Evolutionary conservation across 1,140 invertebrate genomes (phyloP), one percentile per base, ranked within the genome.

Genomic region (Drosophila athabasca): DNA sequence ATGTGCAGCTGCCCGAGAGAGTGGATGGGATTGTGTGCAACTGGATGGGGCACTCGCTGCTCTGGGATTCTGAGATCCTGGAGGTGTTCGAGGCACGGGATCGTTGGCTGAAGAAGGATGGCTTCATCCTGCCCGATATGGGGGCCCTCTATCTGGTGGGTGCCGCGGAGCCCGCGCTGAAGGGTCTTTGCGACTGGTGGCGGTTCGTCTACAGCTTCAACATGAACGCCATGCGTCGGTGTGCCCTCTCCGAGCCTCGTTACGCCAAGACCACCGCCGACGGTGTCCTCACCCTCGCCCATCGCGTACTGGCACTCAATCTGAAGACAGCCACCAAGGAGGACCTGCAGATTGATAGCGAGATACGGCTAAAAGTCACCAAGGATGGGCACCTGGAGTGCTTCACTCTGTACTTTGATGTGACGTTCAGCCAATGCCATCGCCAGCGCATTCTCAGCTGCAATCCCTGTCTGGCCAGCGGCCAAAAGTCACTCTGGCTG

Each of bases 21-120:
- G 98, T 99, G 7, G 99, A 99, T 90, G 99, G 99, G 45, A 99
- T 99, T 76, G 98, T 99, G 73, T 99, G 97, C 9, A 98, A 99
- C 92, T 99, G 99, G 99, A 99, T 99, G 99, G 99, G 99, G 3
- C 94, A 94, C 74, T 97, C 96, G 79, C 92, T 98, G 9, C 96
- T 98, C 80, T 98, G 97, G 79, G 96, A 98, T 91, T 96, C 96
- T 45, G 97, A 97, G 95, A 91, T 98, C 76, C 94, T 97, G 87
- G 96, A 96, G 29, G 96, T 98, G 1, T 92, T 98, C 1, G 96
- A 94, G 88, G 97, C 97, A 8, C 93, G 97, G 15, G 96, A 98
- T 88, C 97, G 96, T 90, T 98, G 97, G 97, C 94, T 98, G 44
- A 82, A 82, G 24, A 94, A 92, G 8, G 91, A 93, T 5, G 96